Conservation (phyloP, 2,113 vertebrate species). For the Axis porcinus region DNA sequence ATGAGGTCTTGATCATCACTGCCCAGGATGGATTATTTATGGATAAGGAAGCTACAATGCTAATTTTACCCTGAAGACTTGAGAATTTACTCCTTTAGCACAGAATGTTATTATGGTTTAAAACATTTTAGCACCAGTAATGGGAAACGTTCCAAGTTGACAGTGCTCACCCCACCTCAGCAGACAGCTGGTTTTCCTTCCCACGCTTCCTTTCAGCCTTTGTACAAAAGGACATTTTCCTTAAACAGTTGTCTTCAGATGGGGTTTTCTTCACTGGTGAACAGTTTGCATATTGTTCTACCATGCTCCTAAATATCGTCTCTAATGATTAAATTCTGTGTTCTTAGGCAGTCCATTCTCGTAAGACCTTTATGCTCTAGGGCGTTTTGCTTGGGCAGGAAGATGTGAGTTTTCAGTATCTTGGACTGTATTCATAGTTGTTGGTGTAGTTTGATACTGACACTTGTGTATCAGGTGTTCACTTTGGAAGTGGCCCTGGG, state of each 20-base stretch:
- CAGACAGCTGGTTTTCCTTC: not conserved
- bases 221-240: not conserved
- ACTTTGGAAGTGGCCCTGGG: not conserved
- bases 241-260: not conserved
- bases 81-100: not conserved
- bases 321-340: not conserved
- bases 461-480: not conserved
- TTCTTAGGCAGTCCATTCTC: not conserved
- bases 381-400: not conserved
- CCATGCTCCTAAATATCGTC: not conserved
- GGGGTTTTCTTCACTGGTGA: not conserved
- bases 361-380: not conserved
- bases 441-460: not conserved
- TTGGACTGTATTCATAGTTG: not conserved
- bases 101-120: not conserved
- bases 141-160: not conserved
- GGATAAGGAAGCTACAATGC: too few species aligned
- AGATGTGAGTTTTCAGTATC: not conserved
- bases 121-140: not conserved
- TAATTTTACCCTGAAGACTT: not conserved
- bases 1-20: not conserved
- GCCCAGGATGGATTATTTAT: rapidly evolving
- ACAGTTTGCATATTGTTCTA: not conserved
- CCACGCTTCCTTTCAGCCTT: not conserved
- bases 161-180: too few species aligned